Evolutionary conservation across 1,140 invertebrate genomes (phyloP).

Genomic region (Ceratosolen solmsi): DNA sequence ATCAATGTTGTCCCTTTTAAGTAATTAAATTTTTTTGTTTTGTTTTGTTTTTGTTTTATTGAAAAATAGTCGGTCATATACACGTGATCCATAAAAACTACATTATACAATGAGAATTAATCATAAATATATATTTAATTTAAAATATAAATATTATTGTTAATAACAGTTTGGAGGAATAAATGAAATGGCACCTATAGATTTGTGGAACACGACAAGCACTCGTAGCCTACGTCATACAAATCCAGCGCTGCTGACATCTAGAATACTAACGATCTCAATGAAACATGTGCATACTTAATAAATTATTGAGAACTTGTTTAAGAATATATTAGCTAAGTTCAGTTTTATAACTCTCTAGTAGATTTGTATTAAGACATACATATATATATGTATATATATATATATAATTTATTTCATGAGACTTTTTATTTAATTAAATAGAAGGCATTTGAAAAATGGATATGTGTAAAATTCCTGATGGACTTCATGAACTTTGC

Average conservation of each 20-base stretch:
- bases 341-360: not conserved
- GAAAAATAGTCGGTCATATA: too few species aligned
- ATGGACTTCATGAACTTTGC: constrained; percentile 80
- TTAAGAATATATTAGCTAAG: not conserved
- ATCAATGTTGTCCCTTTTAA: too few species aligned
- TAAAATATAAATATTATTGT: not conserved
- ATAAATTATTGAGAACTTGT: not conserved
- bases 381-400: too few species aligned
- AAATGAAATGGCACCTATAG: not conserved
- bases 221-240: not conserved
- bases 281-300: not conserved
- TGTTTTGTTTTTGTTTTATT: too few species aligned
- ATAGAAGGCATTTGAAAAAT: not conserved
- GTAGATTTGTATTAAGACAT: too few species aligned
- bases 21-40: too few species aligned
- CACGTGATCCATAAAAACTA: too few species aligned
- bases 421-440: too few species aligned
- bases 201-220: not conserved
- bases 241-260: not conserved
- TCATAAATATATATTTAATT: not conserved
- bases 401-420: too few species aligned
- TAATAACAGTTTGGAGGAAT: not conserved
- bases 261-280: not conserved
- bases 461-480: constrained; percentile 71
- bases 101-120: too few species aligned